A percentile compares a stretch with the other conserved stretches of the same genome.
Conservation (phyloP, 2,113 vertebrate species). For the Phalacrocorax carbo region DNA sequence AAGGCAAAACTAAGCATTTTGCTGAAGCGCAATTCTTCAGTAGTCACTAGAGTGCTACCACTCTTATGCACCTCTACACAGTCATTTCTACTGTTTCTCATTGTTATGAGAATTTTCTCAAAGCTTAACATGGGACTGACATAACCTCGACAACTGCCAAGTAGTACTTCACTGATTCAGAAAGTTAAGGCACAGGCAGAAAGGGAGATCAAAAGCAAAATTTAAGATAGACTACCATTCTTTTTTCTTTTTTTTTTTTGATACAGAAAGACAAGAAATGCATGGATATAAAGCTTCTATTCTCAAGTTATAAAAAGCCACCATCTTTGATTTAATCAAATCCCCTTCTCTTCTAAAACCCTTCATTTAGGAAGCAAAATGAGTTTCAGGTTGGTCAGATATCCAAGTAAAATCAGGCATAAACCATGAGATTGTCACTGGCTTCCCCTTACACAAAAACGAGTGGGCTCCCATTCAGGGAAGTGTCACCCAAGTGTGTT, state of each 20-base stretch:
- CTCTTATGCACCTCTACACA: not conserved
- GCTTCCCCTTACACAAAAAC: not conserved
- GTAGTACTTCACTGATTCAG: not conserved
- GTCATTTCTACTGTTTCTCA: no score
- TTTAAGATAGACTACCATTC: not conserved
- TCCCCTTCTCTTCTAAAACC: not conserved
- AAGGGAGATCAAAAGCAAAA: not conserved
- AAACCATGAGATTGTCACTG: not conserved
- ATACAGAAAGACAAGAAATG: not conserved
- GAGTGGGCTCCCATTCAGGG: not conserved
- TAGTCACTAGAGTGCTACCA: not conserved
- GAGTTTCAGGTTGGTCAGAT: not conserved
- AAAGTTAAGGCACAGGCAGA: not conserved
- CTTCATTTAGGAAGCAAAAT: not conserved
- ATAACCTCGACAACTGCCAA: not conserved
- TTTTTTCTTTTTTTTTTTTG: not conserved
- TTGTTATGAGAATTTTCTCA: not conserved
- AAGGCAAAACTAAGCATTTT: not conserved
- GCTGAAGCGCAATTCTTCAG: not conserved
- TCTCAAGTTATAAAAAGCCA: not conserved
- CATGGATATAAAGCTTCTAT: not conserved
- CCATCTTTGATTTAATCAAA: not conserved
- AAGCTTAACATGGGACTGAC: not conserved
- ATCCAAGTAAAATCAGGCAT: not conserved
- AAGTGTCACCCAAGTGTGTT: not conserved